phyloP scores from a whole-genome alignment of 2,797 vertebrate genomes.

The Anas acuta region DNA sequence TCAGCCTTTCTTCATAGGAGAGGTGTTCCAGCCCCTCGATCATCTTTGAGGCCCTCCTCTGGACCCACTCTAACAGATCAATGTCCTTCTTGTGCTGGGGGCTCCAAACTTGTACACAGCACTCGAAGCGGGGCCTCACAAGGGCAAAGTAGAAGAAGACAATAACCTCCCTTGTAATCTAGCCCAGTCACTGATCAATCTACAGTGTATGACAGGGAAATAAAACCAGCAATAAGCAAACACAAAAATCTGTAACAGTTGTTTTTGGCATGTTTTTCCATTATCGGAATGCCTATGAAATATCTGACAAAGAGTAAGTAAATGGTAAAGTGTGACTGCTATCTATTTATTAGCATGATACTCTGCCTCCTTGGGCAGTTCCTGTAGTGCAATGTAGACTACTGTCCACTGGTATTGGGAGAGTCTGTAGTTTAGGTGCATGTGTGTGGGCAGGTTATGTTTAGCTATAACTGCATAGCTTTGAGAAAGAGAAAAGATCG shows the following conservation, averaged over 20 bases:
- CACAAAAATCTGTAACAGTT: not conserved
- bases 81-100: no score
- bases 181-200: not conserved
- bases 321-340: not conserved
- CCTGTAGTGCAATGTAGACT: not conserved
- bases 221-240: not conserved
- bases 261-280: not conserved
- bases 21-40: no score
- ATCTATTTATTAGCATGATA: not conserved
- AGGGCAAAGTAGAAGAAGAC: no score
- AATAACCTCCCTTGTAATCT: no score
- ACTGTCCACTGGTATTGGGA: fast-evolving
- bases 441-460: not conserved
- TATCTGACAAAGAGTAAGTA: not conserved
- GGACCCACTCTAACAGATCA: no score
- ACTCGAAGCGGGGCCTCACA: no score
- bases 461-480: not conserved
- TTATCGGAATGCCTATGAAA: not conserved
- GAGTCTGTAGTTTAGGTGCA: not conserved
- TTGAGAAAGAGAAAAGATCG: not conserved
- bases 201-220: not conserved
- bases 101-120: no score
- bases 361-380: not conserved
- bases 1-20: no score
- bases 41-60: no score